Conservation (phyloP, 2,113 vertebrate genomes). For the Macaca nemestrina region DNA sequence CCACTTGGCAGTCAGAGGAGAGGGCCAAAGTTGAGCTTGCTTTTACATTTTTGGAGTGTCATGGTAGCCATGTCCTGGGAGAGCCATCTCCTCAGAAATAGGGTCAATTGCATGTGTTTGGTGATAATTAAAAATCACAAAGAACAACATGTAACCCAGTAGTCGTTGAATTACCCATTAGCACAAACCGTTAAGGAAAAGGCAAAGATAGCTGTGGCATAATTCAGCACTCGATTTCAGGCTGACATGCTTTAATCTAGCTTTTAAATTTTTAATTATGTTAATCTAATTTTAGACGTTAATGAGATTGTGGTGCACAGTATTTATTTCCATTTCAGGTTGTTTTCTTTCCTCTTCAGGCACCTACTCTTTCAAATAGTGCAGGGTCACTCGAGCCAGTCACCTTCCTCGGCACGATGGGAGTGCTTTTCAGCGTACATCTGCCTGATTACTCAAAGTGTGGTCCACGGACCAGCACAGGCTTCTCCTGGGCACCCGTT, state of each 20-base stretch:
- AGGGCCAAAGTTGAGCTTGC: rapidly evolving
- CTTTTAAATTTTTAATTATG: conserved; percentile 77
- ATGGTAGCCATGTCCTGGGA: not conserved
- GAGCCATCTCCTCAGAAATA: not conserved
- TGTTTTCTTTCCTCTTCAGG: conserved; percentile 42
- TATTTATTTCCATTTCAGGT: conserved; percentile 63
- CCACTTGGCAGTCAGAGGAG: not conserved
- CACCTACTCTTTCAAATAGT: not conserved
- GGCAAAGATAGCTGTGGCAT: not conserved
- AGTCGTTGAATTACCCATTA: conserved; percentile 48
- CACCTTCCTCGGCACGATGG: rapidly evolving
- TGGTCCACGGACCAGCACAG: rapidly evolving
- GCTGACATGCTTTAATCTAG: conserved; percentile 57
- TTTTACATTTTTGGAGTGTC: not conserved
- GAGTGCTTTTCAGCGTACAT: not conserved
- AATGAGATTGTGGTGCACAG: conserved; percentile 60
- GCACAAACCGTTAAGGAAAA: not conserved
- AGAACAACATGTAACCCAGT: not conserved
- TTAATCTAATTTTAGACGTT: conserved; percentile 76
- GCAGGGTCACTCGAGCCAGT: not conserved
- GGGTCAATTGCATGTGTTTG: not conserved
- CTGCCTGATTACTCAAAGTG: not conserved
- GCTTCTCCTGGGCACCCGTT: rapidly evolving
- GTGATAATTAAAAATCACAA: conserved; percentile 40
- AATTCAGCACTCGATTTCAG: conserved; percentile 14